Evolutionary conservation across 2,888 invertebrate genomes (phyloP).

Genomic region (Deilephila elpenor): DNA sequence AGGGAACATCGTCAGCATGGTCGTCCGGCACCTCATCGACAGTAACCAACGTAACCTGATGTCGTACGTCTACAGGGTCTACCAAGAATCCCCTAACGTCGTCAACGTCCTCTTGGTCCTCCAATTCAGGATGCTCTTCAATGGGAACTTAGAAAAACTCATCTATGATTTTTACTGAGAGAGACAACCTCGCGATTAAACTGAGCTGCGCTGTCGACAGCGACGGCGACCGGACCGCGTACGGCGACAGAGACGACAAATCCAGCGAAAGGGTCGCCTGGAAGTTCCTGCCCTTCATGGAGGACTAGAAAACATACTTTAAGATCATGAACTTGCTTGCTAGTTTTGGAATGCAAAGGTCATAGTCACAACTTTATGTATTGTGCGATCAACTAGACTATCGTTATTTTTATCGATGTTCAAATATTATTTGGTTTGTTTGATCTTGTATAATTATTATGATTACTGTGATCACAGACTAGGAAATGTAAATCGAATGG

Average conservation of each 20-base stretch:
- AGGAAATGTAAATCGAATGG: too few relatives aligned
- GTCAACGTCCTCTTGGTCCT: conserved; percentile 18
- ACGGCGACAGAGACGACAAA: conserved; percentile 14
- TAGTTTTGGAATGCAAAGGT: too few relatives aligned
- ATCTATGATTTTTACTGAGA: conserved; percentile 11
- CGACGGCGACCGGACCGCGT: conserved; percentile 11
- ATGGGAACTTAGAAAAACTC: neutral
- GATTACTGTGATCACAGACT: too few relatives aligned
- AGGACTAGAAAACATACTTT: conserved; percentile 1
- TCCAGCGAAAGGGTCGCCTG: conserved; percentile 7
- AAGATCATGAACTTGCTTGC: conserved; percentile 20
- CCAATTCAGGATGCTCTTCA: conserved; percentile 17
- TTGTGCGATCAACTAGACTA: too few relatives aligned
- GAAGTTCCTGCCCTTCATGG: conserved; percentile 10
- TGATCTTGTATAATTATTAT: too few relatives aligned
- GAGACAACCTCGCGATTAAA: conserved; percentile 17
- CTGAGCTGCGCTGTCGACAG: conserved; percentile 1
- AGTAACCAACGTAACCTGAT: neutral
- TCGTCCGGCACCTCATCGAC: neutral
- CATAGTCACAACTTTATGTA: too few relatives aligned
- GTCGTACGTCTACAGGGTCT: conserved; percentile 21
- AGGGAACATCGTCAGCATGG: neutral
- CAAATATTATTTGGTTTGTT: too few relatives aligned
- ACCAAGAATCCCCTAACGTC: neutral
- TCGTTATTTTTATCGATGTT: too few relatives aligned